Conservation (phyloP, 2,888 invertebrate species). For the Stegana nigrithorax region DNA sequence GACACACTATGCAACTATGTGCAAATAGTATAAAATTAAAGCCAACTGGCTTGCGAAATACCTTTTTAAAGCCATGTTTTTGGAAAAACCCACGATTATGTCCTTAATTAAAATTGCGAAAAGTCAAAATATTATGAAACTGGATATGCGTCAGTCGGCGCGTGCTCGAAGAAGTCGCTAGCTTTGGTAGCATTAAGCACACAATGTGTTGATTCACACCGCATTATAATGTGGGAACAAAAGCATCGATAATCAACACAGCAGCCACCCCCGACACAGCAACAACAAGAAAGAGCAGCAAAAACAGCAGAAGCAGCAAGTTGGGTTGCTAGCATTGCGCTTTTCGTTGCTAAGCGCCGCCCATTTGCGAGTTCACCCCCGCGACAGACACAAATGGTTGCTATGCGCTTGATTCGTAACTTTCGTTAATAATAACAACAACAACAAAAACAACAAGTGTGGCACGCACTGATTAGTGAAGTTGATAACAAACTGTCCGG, state of each 20-base stretch:
- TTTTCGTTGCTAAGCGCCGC: constrained; percentile 26
- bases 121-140: constrained; percentile 65
- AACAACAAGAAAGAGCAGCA: constrained; percentile 41
- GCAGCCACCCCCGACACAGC: constrained; percentile 35
- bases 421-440: too few species aligned
- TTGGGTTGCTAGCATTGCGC: constrained; percentile 39
- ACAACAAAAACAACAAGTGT: too few species aligned
- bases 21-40: too few species aligned
- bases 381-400: not conserved
- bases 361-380: constrained; percentile 4
- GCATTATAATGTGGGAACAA: too few species aligned
- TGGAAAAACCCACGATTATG: not conserved
- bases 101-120: constrained; percentile 50
- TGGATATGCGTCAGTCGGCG: constrained; percentile 39
- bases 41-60: too few species aligned
- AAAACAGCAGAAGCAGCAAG: constrained; percentile 35
- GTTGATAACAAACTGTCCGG: too few species aligned
- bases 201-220: too few species aligned
- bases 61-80: too few species aligned
- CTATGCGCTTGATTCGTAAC: too few species aligned
- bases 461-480: too few species aligned
- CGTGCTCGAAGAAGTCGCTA: too few species aligned
- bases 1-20: too few species aligned
- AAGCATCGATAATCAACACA: not conserved
- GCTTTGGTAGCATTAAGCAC: not conserved